These are phyloP conservation scores for Labroides dimidiatus DNA, from an alignment of 2,797 vertebrate genomes.

Conservation along the genomic window DNA sequence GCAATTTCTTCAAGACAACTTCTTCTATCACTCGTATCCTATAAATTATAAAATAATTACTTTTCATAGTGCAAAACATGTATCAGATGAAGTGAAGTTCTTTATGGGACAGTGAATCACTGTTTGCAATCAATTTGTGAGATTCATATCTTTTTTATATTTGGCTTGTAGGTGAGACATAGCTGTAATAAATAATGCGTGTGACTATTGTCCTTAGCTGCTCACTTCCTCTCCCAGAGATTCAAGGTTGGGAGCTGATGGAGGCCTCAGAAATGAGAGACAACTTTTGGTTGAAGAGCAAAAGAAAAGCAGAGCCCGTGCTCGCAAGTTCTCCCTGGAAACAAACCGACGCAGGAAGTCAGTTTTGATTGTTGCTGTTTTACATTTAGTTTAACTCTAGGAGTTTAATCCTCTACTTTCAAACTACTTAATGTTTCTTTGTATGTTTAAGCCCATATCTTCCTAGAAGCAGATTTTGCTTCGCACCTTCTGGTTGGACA, in stretches of 20 bases:
- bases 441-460: not conserved
- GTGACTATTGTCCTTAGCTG: conserved; percentile 78
- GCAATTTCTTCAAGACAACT: conserved; percentile 67
- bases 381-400: too few relatives aligned
- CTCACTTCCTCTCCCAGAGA: conserved; percentile 68
- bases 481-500: conserved; percentile 9
- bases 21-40: conserved; percentile 82
- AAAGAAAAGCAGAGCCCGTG: conserved; percentile 82
- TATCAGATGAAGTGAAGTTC: not conserved
- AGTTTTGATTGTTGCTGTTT: conserved; percentile 46
- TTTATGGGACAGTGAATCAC: not conserved
- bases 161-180: not conserved
- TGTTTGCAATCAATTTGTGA: not conserved
- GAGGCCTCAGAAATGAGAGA: conserved; percentile 84
- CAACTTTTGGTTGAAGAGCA: conserved; percentile 87
- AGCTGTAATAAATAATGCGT: too few relatives aligned
- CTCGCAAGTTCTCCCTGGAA: conserved; percentile 86
- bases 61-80: not conserved
- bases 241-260: conserved; percentile 70
- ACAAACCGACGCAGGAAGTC: conserved; percentile 92
- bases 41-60: not conserved
- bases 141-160: not conserved
- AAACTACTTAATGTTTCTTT: not conserved
- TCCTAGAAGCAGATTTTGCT: not conserved
- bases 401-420: not conserved